Evolutionary conservation across 2,113 vertebrate species (phyloP), one percentile per base, ranked within the genome.

Genomic region (Syngnathus floridae): DNA sequence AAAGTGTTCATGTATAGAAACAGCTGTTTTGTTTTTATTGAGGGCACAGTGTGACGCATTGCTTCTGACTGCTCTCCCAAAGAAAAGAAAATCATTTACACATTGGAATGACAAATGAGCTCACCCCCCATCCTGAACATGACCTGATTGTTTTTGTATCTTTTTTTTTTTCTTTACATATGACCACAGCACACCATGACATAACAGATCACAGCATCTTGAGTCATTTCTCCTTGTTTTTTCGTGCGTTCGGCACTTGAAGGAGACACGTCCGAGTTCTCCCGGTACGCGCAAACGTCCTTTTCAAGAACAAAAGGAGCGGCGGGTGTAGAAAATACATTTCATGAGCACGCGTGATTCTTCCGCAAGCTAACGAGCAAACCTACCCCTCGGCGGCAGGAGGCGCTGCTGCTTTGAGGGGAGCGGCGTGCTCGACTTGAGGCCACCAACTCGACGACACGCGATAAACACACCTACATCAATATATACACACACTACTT

Each of bases 291-390:
- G 86, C 86, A 80, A 85, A 87, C 74, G 79, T 87, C 87, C 88
- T 89, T 90, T 90, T 89, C 79, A 79, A 89, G 82, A 90, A 88
- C 84, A 89, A 89, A 90, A 89, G 85, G 87, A 88, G 79, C 77
- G 84, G 83, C 86, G 86, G 88, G 84, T 87, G 86, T 88, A 89
- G 86, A 87, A 85, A 85, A 89, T 86, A 87, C 86, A 88, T 83
- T 73, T 85, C 78, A 87, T 85, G 89, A 86, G 81, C 89, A 84
- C 88, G 90, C 84, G 87, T 85, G 76, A 88, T 90, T 87, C 81
- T 87, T 87, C 86, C 82, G 87, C 80, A 86, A 82, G 84, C 56
- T 31, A 45, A 31, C 10, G 8, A 36, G 16, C 57, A 38, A 35
- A 36, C 19, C 36, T 59, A 17, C 57, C 65, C 71, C 65, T 78